Base-by-base conservation (phyloP, 2,113 vertebrate species). In the Epinephelus lanceolatus region DNA sequence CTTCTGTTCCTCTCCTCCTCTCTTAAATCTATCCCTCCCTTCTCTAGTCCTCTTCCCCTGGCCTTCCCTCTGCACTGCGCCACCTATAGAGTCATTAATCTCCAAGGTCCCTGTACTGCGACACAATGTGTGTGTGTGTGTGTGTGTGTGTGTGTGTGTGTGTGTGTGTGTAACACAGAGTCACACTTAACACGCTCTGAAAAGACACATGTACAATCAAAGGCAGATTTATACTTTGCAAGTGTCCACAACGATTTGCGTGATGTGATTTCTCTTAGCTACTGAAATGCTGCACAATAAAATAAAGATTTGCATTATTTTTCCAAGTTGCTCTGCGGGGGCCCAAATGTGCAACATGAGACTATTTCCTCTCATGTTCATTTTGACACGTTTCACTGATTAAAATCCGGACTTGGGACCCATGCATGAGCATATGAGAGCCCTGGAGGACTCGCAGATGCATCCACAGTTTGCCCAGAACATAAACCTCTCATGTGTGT, bases 21-120 rank as follows among this genome's bases (percentile, higher is more conserved):
- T 86, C 72, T 60, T 83, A 87, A 84, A 73, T 86, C 80, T 76
- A 23, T 66, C 75, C 63, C 65, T 68, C 60, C 61, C 30, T 19
- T 71, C 77, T 5, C 78, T 49, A 66, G 51, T 81, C 68, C 65
- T 57, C 57, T 40, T 51, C 76, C 37, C 47, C 53, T 27, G 15
- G 30, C 42, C 70, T 59, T 60, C 51, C 30, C 82, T 68, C 78
- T 81, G 84, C 84, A 91, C 78, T 90, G 84, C 88, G 90, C 79
- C 79, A 87, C 83, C 83, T 80, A 78, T 49, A 76, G 56, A 66
- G 53, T 70, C 86, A 86, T 88, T 80, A 71, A 86, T 88, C 77
- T 85, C 69, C 45, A 66, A 76, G 66, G 90, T 61, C 66, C 60
- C 49, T 40, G 77, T 45, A 47, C n/a, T 77, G 63, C 69, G 12